Evolutionary conservation across 2,888 invertebrate genomes (phyloP).

Genomic region (Mythimna impura): DNA sequence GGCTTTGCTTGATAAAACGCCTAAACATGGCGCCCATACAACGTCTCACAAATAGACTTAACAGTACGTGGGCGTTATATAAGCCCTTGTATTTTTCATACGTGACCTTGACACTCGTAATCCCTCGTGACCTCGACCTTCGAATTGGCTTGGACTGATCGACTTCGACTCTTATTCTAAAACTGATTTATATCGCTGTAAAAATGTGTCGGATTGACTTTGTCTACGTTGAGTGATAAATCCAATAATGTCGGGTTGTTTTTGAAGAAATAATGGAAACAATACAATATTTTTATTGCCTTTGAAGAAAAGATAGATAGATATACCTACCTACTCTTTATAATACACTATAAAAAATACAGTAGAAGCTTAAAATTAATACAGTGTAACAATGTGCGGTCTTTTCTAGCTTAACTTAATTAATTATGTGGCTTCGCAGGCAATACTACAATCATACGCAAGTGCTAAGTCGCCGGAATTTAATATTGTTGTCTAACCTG

Average conservation of each 20-base stretch:
- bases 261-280: conserved; percentile 22
- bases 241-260: conserved; percentile 27
- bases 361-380: no score
- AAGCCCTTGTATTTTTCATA: conserved; percentile 48
- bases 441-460: neutral
- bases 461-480: neutral
- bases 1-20: conserved; percentile 35
- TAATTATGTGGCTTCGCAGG: neutral
- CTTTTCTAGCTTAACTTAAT: conserved; percentile 11
- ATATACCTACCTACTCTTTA: no score
- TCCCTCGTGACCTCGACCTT: conserved; percentile 44
- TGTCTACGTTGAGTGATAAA: conserved; percentile 37
- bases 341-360: no score
- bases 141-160: conserved; percentile 35
- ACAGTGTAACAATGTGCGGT: no score
- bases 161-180: conserved; percentile 32
- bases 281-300: conserved; percentile 3
- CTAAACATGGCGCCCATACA: conserved; percentile 29
- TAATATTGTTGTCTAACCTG: neutral
- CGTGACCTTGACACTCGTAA: conserved; percentile 56
- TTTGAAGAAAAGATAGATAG: neutral
- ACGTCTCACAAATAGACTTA: conserved; percentile 51
- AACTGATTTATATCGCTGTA: conserved; percentile 53
- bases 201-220: conserved; percentile 40
- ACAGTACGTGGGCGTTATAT: conserved; percentile 32